A percentile compares a stretch with the other conserved stretches of the same genome.
phyloP scores from a whole-genome alignment of 2,113 vertebrate genomes.

The Crotalus horridus region DNA sequence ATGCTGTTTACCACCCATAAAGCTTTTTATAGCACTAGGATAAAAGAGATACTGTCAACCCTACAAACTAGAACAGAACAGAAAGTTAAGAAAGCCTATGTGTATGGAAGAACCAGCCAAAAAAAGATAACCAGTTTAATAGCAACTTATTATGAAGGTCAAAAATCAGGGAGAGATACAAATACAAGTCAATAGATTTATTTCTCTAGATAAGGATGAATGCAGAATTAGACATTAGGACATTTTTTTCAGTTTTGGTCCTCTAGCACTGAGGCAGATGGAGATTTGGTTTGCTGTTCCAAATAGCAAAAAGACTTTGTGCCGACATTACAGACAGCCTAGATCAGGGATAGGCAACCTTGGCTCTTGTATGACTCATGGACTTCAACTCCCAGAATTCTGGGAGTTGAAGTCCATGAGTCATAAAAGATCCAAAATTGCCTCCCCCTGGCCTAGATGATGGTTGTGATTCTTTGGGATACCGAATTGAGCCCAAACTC shows the following conservation, averaged over 20 bases:
- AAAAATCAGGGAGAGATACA: background rate
- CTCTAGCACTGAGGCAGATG: too few species aligned
- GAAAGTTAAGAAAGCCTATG: background rate
- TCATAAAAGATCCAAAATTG: too few species aligned
- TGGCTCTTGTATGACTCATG: too few species aligned
- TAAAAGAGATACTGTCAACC: background rate
- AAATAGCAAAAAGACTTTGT: background rate
- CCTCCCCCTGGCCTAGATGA: background rate
- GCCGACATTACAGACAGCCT: background rate
- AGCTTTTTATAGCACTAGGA: background rate
- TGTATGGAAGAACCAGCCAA: background rate
- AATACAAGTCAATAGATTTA: too few species aligned
- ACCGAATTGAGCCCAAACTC: background rate
- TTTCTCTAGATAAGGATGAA: too few species aligned
- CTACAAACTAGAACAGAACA: background rate
- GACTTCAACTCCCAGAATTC: too few species aligned
- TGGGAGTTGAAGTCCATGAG: too few species aligned
- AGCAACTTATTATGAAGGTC: background rate
- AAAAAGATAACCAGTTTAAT: background rate
- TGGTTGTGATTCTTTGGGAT: background rate
- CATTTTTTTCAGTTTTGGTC: too few species aligned
- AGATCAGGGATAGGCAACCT: background rate
- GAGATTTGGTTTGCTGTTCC: background rate
- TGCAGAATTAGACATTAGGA: too few species aligned
- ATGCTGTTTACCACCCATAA: background rate